A percentile compares a stretch with the other conserved stretches of the same genome.
phyloP scores from a whole-genome alignment of 2,888 invertebrate genomes.

The Archips crataeganus region DNA sequence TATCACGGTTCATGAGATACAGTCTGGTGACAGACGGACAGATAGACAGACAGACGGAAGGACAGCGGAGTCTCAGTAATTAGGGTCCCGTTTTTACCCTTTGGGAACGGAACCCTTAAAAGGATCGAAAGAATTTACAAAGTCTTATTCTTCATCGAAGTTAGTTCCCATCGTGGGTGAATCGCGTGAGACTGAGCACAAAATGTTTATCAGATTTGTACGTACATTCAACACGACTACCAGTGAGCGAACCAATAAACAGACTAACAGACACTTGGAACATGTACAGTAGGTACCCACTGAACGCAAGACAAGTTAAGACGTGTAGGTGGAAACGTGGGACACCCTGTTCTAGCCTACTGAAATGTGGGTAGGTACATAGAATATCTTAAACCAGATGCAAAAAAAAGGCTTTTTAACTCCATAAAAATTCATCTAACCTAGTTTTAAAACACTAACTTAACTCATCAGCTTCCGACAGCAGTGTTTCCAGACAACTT shows the following conservation, averaged over 20 bases:
- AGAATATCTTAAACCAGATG: background rate
- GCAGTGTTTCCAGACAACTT: too few species aligned
- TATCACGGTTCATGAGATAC: too few species aligned
- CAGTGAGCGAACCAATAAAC: conserved; percentile 64
- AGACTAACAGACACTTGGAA: conserved; percentile 48
- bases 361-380: background rate
- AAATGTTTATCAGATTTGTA: conserved; percentile 68
- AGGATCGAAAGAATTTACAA: background rate
- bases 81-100: too few species aligned
- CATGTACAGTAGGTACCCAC: conserved; percentile 5
- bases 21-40: too few species aligned
- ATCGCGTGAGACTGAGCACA: conserved; percentile 65
- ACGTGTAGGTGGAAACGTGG: conserved; percentile 38
- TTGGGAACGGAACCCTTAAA: background rate
- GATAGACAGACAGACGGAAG: too few species aligned
- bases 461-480: too few species aligned
- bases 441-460: too few species aligned
- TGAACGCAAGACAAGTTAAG: conserved; percentile 49
- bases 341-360: conserved; percentile 19
- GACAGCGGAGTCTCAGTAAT: too few species aligned
- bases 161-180: conserved; percentile 50
- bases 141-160: conserved; percentile 10
- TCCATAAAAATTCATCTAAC: too few species aligned
- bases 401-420: too few species aligned
- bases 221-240: conserved; percentile 67